These are phyloP conservation scores for Sinohyriopsis cumingii DNA, from an alignment of 2,888 invertebrate species.

Conservation along the genomic window DNA sequence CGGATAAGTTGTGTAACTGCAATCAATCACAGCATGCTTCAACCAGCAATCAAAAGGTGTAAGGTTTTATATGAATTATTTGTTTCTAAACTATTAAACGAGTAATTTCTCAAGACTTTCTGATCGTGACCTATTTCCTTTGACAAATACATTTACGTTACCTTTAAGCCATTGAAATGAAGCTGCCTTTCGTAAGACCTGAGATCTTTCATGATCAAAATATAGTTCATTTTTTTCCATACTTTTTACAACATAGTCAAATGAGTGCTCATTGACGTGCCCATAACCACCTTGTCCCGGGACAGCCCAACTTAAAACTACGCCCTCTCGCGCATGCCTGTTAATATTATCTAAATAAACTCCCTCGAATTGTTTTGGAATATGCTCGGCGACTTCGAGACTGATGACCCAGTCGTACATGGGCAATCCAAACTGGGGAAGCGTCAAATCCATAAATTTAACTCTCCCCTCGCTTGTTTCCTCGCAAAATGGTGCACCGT, in stretches of 20 bases:
- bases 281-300: slow-evolving; percentile 18
- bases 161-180: slow-evolving; percentile 3
- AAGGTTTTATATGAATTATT: too few species aligned
- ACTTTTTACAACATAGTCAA: slow-evolving; percentile 7
- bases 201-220: not conserved
- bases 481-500: slow-evolving; percentile 37
- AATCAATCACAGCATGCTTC: too few species aligned
- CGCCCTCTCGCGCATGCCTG: slow-evolving; percentile 35
- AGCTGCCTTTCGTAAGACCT: not conserved
- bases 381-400: slow-evolving; percentile 45
- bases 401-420: slow-evolving; percentile 46
- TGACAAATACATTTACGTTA: slow-evolving; percentile 1
- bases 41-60: too few species aligned
- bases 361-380: slow-evolving; percentile 32
- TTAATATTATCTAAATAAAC: slow-evolving; percentile 36
- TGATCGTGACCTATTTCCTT: too few species aligned
- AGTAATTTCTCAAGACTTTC: too few species aligned
- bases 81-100: too few species aligned
- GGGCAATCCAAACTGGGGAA: slow-evolving; percentile 44
- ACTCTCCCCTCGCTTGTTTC: slow-evolving; percentile 38
- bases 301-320: slow-evolving; percentile 39
- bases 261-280: slow-evolving; percentile 14
- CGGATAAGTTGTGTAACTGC: too few species aligned
- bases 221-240: slow-evolving; percentile 8
- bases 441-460: slow-evolving; percentile 41